Percentiles rank a stretch among this genome's conserved stretches.
Conservation (phyloP, 2,888 invertebrate species). For the Steinernema carpocapsae region DNA sequence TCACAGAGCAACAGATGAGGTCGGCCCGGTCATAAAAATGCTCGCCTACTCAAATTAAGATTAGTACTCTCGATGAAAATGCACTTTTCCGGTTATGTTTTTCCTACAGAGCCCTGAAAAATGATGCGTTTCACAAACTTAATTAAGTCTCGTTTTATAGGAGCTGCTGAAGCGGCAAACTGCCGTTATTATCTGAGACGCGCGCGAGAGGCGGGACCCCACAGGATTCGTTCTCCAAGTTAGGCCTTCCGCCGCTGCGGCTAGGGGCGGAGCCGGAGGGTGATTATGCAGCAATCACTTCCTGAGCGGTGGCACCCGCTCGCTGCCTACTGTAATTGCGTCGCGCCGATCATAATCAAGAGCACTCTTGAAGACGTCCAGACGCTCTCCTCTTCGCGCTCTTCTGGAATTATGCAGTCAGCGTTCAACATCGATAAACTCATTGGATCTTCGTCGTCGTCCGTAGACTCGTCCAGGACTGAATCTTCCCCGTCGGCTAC, state of each 20-base stretch:
- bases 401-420: neutral
- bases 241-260: neutral
- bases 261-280: neutral
- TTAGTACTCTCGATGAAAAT: neutral
- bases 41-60: neutral
- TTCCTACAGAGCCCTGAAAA: no score
- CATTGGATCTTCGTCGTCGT: constrained; percentile 6
- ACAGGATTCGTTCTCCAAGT: no score
- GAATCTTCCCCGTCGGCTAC: neutral
- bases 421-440: constrained; percentile 30
- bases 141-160: no score
- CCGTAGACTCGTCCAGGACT: neutral
- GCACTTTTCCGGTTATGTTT: neutral
- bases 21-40: neutral
- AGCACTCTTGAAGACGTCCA: neutral
- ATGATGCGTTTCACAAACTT: no score
- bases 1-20: constrained; percentile 31
- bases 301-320: constrained; percentile 30
- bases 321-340: constrained; percentile 29
- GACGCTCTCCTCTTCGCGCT: constrained; percentile 3
- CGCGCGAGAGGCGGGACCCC: neutral
- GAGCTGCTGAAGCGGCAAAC: constrained; percentile 4
- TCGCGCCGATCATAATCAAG: constrained; percentile 32
- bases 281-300: constrained; percentile 32
- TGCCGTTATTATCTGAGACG: neutral